phyloP scores from a whole-genome alignment of 1,140 invertebrate genomes.

The Apis laboriosa region DNA sequence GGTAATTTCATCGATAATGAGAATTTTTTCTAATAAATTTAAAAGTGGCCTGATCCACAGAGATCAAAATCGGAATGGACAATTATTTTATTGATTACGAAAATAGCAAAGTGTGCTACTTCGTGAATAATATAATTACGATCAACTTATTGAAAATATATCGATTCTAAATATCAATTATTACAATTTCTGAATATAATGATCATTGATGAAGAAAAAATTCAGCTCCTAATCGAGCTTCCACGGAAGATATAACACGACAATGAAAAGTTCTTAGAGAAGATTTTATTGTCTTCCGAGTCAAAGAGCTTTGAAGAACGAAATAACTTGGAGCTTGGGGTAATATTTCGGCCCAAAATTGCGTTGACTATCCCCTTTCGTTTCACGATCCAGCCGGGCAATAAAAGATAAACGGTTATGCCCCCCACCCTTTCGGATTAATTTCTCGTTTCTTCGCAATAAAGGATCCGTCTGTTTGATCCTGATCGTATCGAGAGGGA shows the following conservation, averaged over 20 bases:
- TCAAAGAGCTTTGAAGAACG: constrained; percentile 13
- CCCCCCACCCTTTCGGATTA: constrained; percentile 48
- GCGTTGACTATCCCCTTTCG: background rate
- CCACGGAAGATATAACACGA: background rate
- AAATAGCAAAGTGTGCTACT: too few relatives aligned
- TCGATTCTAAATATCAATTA: too few relatives aligned
- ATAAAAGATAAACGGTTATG: constrained; percentile 16
- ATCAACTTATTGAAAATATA: too few relatives aligned
- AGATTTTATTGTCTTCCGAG: background rate
- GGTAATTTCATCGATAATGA: background rate
- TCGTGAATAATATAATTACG: background rate
- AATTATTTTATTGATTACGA: too few relatives aligned
- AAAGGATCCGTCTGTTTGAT: constrained; percentile 47
- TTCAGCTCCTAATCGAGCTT: background rate
- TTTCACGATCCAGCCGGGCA: background rate
- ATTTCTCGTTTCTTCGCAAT: constrained; percentile 53
- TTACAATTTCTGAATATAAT: too few relatives aligned
- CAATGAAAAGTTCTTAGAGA: background rate
- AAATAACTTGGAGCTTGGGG: background rate
- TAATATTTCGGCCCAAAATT: constrained; percentile 24
- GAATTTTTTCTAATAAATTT: background rate
- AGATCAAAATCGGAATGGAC: too few relatives aligned
- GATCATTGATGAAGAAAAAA: too few relatives aligned
- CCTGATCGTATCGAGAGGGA: constrained; percentile 35
- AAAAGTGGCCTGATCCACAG: background rate